A percentile compares a stretch with the other conserved stretches of the same genome.
These are phyloP conservation scores for Drosophila burlai DNA, from an alignment of 1,140 invertebrate genomes.

Conservation along the genomic window DNA sequence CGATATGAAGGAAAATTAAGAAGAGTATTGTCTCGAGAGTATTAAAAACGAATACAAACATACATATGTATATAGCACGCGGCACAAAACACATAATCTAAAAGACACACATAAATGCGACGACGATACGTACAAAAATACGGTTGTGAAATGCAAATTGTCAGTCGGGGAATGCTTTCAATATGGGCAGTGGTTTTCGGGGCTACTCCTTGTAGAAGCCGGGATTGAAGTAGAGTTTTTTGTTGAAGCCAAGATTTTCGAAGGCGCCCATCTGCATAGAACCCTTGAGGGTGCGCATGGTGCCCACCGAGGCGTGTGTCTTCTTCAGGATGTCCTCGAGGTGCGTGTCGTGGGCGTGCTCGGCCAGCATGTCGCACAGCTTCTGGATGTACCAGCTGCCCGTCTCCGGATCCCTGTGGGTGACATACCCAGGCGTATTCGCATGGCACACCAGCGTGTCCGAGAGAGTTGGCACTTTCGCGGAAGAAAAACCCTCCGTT, in stretches of 20 bases:
- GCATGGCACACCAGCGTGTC: slow-evolving; percentile 90
- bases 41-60: slow-evolving; percentile 16
- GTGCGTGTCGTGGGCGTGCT: slow-evolving; percentile 88
- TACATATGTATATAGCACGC: slow-evolving; percentile 11
- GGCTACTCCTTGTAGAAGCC: slow-evolving; percentile 47
- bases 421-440: slow-evolving; percentile 88
- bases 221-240: slow-evolving; percentile 78
- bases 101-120: slow-evolving; percentile 39
- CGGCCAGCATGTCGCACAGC: slow-evolving; percentile 91
- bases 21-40: slow-evolving; percentile 32
- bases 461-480: slow-evolving; percentile 76
- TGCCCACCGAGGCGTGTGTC: slow-evolving; percentile 78
- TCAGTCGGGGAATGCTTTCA: slow-evolving; percentile 61
- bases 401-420: slow-evolving; percentile 87
- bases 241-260: slow-evolving; percentile 68
- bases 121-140: slow-evolving; percentile 29
- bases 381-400: slow-evolving; percentile 93
- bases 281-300: slow-evolving; percentile 15
- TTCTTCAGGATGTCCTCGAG: slow-evolving; percentile 89
- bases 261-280: slow-evolving; percentile 62
- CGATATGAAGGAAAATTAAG: neutral
- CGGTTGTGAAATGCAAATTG: slow-evolving; percentile 47
- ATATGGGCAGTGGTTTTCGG: slow-evolving; percentile 17
- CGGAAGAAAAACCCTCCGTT: slow-evolving; percentile 35
- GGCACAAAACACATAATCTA: slow-evolving; percentile 36